phyloP scores from a whole-genome alignment of 2,797 vertebrate species.

The Cichlasoma orientale region DNA sequence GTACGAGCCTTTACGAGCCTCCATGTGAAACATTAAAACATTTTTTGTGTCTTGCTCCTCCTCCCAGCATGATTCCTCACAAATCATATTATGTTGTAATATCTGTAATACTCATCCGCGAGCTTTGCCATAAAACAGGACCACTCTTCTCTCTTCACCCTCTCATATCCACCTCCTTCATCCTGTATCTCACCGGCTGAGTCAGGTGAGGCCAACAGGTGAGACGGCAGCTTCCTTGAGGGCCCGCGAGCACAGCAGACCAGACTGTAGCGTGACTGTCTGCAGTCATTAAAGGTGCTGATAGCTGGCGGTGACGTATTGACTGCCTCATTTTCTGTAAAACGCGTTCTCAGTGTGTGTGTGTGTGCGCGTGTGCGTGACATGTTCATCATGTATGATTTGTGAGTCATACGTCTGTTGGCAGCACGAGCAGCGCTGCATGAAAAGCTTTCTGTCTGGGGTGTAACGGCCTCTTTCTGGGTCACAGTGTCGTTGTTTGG shows the following conservation, averaged over 20 bases:
- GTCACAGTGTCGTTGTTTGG: conserved; percentile 35
- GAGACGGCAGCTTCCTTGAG: conserved; percentile 16
- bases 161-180: conserved; percentile 6
- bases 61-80: conserved; percentile 6
- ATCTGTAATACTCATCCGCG: not conserved
- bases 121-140: not conserved
- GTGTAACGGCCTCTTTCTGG: conserved; percentile 25
- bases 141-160: conserved; percentile 1
- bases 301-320: conserved; percentile 26
- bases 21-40: conserved; percentile 24
- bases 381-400: conserved; percentile 5
- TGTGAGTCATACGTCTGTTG: conserved; percentile 48
- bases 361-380: not conserved
- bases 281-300: conserved; percentile 39
- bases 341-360: not conserved
- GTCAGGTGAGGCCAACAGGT: conserved; percentile 35
- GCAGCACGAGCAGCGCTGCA: not conserved
- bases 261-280: conserved; percentile 13
- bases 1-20: conserved; percentile 33
- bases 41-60: not conserved
- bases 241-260: not conserved
- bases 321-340: conserved; percentile 12
- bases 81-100: conserved; percentile 3
- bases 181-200: conserved; percentile 14
- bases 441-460: conserved; percentile 41